Base-by-base conservation (phyloP, 30 jellyfish, hydroid and myxozoan genomes). In the Pelagia noctiluca region DNA sequence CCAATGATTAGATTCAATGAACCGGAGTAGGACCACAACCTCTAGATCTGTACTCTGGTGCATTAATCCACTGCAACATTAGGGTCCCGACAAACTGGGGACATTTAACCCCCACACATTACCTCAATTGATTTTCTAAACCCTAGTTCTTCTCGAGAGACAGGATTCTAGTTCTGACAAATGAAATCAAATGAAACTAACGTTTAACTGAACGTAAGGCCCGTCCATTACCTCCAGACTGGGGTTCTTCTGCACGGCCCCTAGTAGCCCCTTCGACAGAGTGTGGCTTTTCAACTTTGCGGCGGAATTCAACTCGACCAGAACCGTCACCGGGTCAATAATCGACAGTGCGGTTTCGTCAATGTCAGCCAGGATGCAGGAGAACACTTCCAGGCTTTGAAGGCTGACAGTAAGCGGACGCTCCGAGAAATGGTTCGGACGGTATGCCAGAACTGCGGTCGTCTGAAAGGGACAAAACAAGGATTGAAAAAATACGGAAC, bases 291-390 rank as follows among this genome's bases (percentile, higher is more conserved):
- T 74, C 60, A 75, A 54, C 31, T 76, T 86, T 7, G 82, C 92
- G 7, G 93, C 98, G 3, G 99, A 82, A 29, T 95, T 95, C 83
- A 95, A 66, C 78, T 95, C 99, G 28, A 95, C 79, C 18, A 95
- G 90, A 3, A 95, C 82, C 8, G 96, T 89, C 1, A 95, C 99
- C 49, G 99, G 99, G 67, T 95, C 99, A 24, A 95, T 92, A 48
- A 95, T 95, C 3, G 99, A 95, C 78, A 95, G 82, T 13, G 99
- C 97, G 8, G 99, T 90, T 3, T 89, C 97, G 18, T 88, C 99
- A n/a, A 96, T 92, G 83, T 75, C 72, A 34, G 97, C 94, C 72
- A 89, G 88, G 4, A 36, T 36, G 49, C 99, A 95, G 7, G 97
- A 87, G 89, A 95, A 95, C 13, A 95, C 97, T 71, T 95, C 99